Evolutionary conservation across 2,888 invertebrate genomes (phyloP).

Genomic region (Harpagoxenus sublaevis): DNA sequence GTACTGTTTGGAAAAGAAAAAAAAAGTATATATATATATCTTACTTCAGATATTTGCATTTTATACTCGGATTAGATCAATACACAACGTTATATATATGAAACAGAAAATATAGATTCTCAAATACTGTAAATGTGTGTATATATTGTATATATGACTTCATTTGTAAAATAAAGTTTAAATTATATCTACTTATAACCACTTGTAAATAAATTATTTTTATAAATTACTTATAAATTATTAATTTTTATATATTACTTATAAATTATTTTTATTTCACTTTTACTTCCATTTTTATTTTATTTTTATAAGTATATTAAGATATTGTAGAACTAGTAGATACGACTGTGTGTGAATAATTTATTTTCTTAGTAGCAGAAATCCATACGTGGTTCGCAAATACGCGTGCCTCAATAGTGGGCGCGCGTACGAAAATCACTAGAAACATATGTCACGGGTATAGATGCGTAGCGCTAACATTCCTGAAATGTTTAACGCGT

Average conservation of each 20-base stretch:
- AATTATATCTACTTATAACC: background rate
- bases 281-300: background rate
- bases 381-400: constrained; percentile 13
- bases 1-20: no score
- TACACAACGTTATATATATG: background rate
- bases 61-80: background rate
- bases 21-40: no score
- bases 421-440: constrained; percentile 33
- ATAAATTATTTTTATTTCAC: background rate
- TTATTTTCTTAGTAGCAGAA: background rate
- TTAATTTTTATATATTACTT: no score
- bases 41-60: background rate
- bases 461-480: constrained; percentile 34
- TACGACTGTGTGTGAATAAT: background rate
- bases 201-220: background rate
- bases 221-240: background rate
- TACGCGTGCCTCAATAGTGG: constrained; percentile 8
- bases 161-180: background rate
- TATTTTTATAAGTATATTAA: background rate
- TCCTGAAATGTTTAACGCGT: constrained; percentile 56
- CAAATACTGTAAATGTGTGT: background rate
- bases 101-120: background rate
- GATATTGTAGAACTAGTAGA: background rate
- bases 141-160: background rate
- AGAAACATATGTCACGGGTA: constrained; percentile 39